Evolutionary conservation across 2,797 vertebrate species (phyloP), one percentile per base, ranked within the genome.

Genomic region (Gila robusta): DNA sequence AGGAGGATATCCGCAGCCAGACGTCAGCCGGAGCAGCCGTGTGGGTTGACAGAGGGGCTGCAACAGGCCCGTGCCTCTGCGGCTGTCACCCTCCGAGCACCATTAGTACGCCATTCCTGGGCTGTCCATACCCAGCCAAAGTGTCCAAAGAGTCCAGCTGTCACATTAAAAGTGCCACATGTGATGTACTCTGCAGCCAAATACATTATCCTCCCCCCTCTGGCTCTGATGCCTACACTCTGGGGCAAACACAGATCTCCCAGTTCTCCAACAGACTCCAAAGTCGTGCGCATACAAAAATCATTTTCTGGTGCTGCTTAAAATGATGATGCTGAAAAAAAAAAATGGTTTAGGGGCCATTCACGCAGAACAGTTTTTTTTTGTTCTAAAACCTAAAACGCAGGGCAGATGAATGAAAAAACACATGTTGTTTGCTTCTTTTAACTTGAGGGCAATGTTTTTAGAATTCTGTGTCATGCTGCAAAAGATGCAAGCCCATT

Each of bases 11-110:
- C 77, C 83, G 4, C 54, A 85, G 5, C 37, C 8, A 79, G 84
- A 87, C 80, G 41, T 85, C 86, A 89, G 82, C 70, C 74, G 81
- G 70, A 86, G 82, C 72, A 88, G 84, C 86, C 64, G 74, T 78
- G 88, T 90, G 86, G 86, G 88, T 76, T 81, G 76, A 89, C 71
- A 70, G 47, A 90, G 88, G 84, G 74, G 76, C 84, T 86, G 87
- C 47, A 66, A 83, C 70, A 64, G 81, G 70, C 69, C 81, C 21
- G 67, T 83, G 87, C 74, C 82, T 88, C 37, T 77, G 73, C 79
- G 82, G 71, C 89, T 89, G 86, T 91, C 90, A 90, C 77, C 64
- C 86, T 80, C 76, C 6, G 28, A 85, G 81, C 77, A 77, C 89
- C 87, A 91, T 91, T 91, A 91, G 89, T 77, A 77, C 44, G 11